Conservation (phyloP, 2,888 invertebrate species). For the Sarcophaga rosellei region DNA sequence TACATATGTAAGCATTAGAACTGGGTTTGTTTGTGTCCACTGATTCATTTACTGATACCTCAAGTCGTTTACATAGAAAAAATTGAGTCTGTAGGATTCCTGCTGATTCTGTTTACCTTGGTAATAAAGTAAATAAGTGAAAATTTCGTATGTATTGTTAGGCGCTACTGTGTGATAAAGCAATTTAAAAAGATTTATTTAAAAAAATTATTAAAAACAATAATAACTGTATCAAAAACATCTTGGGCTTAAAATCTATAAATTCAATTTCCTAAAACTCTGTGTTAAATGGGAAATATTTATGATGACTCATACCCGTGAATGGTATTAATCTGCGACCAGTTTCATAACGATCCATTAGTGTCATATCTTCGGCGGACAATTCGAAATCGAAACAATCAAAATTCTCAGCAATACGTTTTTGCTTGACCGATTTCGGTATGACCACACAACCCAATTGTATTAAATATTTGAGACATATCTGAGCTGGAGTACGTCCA, state of each 20-base stretch:
- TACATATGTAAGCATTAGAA: too few species aligned
- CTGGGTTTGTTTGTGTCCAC: too few species aligned
- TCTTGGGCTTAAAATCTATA: not conserved
- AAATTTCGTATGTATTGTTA: too few species aligned
- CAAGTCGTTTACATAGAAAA: too few species aligned
- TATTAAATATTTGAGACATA: conserved; percentile 84
- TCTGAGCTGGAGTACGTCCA: conserved; percentile 85
- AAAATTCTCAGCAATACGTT: conserved; percentile 83
- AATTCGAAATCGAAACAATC: conserved; percentile 84
- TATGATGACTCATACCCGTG: conserved; percentile 76
- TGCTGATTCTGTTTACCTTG: too few species aligned
- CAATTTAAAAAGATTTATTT: too few species aligned
- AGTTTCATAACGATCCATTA: conserved; percentile 74
- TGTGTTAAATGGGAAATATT: conserved; percentile 78
- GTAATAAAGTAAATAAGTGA: too few species aligned
- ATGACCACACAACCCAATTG: conserved; percentile 83
- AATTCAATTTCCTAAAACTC: conserved; percentile 72
- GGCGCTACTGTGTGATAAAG: too few species aligned
- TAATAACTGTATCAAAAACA: not conserved
- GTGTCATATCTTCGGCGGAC: conserved; percentile 81
- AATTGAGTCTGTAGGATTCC: too few species aligned
- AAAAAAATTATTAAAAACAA: not conserved
- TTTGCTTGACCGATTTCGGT: conserved; percentile 83
- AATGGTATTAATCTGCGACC: conserved; percentile 77
- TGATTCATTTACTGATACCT: too few species aligned